Evolutionary conservation across 2,113 vertebrate species (phyloP).

Genomic region (Perognathus longimembris): DNA sequence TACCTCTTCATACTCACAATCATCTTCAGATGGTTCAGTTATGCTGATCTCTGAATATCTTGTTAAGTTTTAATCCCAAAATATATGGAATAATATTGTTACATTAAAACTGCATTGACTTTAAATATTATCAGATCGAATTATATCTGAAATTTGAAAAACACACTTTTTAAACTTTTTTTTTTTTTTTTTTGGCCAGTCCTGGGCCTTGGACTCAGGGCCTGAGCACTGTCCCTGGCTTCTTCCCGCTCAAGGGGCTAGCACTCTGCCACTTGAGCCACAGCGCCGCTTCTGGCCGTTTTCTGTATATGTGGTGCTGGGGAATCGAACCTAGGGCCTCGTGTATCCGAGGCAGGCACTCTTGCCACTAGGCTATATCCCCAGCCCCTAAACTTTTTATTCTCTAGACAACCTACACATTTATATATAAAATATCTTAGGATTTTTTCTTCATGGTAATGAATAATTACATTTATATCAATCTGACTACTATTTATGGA

Average conservation of each 20-base stretch:
- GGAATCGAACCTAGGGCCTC: no score
- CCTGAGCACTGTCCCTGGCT: no score
- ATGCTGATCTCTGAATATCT: slow-evolving; percentile 81
- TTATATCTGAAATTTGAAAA: background rate
- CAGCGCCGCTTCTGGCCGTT: no score
- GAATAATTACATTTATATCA: background rate
- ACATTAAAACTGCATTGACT: background rate
- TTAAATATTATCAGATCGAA: slow-evolving; percentile 12
- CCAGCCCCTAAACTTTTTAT: background rate
- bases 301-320: no score
- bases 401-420: background rate
- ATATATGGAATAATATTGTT: background rate
- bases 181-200: no score
- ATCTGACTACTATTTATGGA: background rate
- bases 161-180: slow-evolving; percentile 29
- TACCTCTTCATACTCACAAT: slow-evolving; percentile 90
- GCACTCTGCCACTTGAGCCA: no score
- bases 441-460: slow-evolving; percentile 31
- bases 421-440: background rate
- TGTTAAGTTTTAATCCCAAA: slow-evolving; percentile 84
- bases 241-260: no score
- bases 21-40: slow-evolving; percentile 86
- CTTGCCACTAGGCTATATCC: no score
- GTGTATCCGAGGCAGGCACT: no score
- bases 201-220: no score